These are phyloP conservation scores for Apistogramma diplotaenia DNA, from an alignment of 2,113 vertebrate genomes.

Conservation along the genomic window DNA sequence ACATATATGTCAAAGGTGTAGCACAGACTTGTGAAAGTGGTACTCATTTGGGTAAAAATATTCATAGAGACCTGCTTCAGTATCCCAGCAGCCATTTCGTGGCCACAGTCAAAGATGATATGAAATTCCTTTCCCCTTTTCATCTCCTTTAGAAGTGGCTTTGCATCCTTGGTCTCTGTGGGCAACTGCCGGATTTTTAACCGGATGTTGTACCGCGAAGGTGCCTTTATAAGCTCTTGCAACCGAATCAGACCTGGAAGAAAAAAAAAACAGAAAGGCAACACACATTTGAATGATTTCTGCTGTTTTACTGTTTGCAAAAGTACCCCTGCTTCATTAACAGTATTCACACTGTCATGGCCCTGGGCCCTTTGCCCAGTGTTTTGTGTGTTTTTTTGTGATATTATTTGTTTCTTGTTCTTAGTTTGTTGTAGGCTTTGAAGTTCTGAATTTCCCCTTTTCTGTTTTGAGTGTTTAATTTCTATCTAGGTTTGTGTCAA, in stretches of 20 bases:
- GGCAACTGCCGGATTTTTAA: slow-evolving; percentile 97
- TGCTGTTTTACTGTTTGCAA: neutral
- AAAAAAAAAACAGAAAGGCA: slow-evolving; percentile 40
- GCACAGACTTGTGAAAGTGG: neutral
- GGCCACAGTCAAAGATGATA: slow-evolving; percentile 97
- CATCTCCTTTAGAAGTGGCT: slow-evolving; percentile 97
- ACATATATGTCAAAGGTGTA: no score
- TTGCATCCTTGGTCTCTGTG: slow-evolving; percentile 93
- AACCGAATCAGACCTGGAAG: slow-evolving; percentile 94
- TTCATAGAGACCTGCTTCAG: slow-evolving; percentile 86
- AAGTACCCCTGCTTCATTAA: neutral
- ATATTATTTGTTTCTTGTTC: no score
- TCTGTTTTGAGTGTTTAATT: no score
- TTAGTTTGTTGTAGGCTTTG: no score
- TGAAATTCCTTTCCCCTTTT: slow-evolving; percentile 98
- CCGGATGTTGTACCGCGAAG: slow-evolving; percentile 95
- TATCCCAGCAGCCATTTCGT: slow-evolving; percentile 97
- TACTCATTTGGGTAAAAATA: neutral
- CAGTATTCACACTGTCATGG: neutral
- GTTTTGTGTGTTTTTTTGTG: no score
- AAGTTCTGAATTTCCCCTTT: no score
- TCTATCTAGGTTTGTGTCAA: no score
- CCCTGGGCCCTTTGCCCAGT: no score
- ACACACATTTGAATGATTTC: neutral
- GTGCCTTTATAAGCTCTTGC: slow-evolving; percentile 98